Evolutionary conservation across 2,113 vertebrate species (phyloP).

Genomic region (Garra rufa): DNA sequence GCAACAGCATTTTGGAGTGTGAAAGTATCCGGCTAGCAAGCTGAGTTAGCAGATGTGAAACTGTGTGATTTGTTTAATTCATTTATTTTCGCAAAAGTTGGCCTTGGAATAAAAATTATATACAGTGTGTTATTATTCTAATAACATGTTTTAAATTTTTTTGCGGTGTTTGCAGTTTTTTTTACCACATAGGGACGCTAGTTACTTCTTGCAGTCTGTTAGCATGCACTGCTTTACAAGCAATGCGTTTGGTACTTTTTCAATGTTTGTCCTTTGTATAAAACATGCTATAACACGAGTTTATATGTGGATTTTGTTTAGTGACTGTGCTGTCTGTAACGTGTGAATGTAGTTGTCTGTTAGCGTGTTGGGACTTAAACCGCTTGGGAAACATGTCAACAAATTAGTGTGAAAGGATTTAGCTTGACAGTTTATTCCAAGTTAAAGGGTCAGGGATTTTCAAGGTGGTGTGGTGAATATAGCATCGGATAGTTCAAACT

Average conservation of each 20-base stretch:
- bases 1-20: conserved; percentile 29
- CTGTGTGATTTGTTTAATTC: neutral
- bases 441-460: conserved; percentile 21
- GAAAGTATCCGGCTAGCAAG: conserved; percentile 20
- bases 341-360: neutral
- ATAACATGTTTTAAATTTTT: neutral
- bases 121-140: neutral
- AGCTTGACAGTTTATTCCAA: conserved; percentile 24
- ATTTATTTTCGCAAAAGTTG: neutral
- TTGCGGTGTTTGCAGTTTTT: neutral
- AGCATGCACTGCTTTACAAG: neutral
- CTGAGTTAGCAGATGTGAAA: conserved; percentile 37
- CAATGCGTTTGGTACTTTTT: conserved; percentile 3
- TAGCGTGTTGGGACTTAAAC: conserved; percentile 35
- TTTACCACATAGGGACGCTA: neutral
- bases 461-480: neutral
- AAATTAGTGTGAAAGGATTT: conserved; percentile 41
- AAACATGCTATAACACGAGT: neutral
- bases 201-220: conserved; percentile 3
- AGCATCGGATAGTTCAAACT: neutral
- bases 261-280: neutral
- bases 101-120: neutral
- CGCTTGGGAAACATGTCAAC: conserved; percentile 34
- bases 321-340: neutral
- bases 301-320: neutral